A percentile compares a stretch with the other conserved stretches of the same genome.
phyloP scores from a whole-genome alignment of 2,797 vertebrate genomes.

The Alectoris magna region DNA sequence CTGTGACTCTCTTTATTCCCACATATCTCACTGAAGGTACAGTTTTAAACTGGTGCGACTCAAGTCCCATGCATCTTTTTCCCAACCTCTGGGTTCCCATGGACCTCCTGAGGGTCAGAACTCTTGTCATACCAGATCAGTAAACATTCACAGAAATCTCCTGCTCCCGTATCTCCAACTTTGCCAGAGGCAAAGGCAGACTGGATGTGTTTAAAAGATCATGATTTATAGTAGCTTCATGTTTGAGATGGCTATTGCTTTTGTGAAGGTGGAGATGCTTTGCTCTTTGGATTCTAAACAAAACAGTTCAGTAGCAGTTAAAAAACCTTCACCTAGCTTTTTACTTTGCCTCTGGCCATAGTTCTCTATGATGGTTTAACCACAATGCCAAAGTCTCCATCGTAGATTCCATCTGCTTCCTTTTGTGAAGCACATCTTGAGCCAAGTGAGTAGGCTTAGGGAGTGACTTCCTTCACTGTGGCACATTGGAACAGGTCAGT shows the following conservation, averaged over 20 bases:
- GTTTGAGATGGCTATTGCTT: not conserved
- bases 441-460: not conserved
- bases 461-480: not conserved
- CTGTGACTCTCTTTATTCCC: not conserved
- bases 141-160: not conserved
- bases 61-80: not conserved
- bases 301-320: not conserved
- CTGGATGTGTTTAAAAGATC: not conserved
- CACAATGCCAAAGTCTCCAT: not conserved
- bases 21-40: not conserved
- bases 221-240: not conserved
- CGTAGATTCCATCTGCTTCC: not conserved
- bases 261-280: not conserved
- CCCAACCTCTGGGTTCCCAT: not conserved
- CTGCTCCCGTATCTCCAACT: not conserved
- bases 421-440: conserved; percentile 8
- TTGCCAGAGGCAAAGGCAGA: not conserved
- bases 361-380: not conserved
- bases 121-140: not conserved
- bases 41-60: not conserved
- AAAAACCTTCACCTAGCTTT: not conserved
- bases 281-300: not conserved
- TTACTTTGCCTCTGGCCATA: not conserved
- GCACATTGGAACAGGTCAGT: not conserved
- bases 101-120: not conserved